Base-by-base conservation (phyloP, 37 sponge, comb jelly and placozoan species). In the Diacarnus erythraeanus region DNA sequence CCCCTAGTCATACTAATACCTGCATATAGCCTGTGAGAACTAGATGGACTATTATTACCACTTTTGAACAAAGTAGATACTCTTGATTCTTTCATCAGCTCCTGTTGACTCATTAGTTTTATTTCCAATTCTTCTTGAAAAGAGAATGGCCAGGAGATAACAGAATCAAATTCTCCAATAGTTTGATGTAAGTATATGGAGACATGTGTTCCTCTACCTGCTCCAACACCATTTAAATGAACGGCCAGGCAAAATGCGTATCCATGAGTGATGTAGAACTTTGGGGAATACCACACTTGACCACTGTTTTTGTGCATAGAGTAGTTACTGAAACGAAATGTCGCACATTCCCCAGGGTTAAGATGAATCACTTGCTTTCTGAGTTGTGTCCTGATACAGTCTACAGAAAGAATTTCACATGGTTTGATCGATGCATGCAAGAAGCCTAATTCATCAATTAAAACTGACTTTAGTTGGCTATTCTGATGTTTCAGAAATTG, bases 191-290 rank as follows among this genome's bases (percentile, higher is more conserved):
- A 25, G 67, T 56, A 73, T 23, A 86, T 59, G 2, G 80, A 74
- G 21, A 86, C 56, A 41, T 86, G 86, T 27, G 80, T 86, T 1
- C 80, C 79, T 74, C 74, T 78, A 1, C 80, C 80, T 0, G 31
- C 47, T 2, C 75, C 75, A 10, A 67, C 42, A 1, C 86, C 86
- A 86, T 79, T 79, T 2, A 72, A 69, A 31, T 79, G 74, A 25
- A 86, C 65, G 3, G 44, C 68, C 20, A 86, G 65, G 38, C 80
- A 38, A 79, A 86, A 69, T 60, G 73, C 58, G 75, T 86, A 86
- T n/a, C 86, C 86, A 29, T 67, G 25, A 17, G 34, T 39, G 29
- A 78, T 35, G 64, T 77, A 61, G 66, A 86, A 71, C 4, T 80
- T 77, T 43, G 64, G 38, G 29, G 75, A 57, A 18, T 74, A 73